A percentile compares a stretch with the other conserved stretches of the same genome.
These are phyloP conservation scores for Zootermopsis nevadensis DNA, from an alignment of 2,888 invertebrate species.

Conservation along the genomic window DNA sequence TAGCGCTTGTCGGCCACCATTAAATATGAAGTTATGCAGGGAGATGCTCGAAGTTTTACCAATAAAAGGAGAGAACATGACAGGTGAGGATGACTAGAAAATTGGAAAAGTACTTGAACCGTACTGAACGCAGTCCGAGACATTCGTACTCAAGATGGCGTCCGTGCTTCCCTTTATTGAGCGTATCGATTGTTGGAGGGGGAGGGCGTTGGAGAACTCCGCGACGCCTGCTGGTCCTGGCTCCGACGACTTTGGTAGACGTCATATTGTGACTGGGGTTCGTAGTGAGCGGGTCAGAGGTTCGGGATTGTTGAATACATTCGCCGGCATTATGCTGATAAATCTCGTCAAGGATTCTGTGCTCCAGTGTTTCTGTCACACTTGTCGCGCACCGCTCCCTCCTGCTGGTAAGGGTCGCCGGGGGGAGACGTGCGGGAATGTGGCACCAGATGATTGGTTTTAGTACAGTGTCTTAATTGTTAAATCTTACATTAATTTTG, in stretches of 20 bases:
- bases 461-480: neutral
- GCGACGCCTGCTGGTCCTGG: constrained; percentile 16
- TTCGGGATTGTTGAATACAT: constrained; percentile 4
- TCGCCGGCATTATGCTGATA: constrained; percentile 79
- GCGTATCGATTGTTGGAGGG: constrained; percentile 42
- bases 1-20: too few relatives aligned
- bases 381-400: constrained; percentile 86
- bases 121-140: neutral
- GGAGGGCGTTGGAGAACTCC: constrained; percentile 52
- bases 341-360: constrained; percentile 91
- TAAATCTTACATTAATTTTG: neutral
- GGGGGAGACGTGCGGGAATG: constrained; percentile 38
- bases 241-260: constrained; percentile 2
- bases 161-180: constrained; percentile 25
- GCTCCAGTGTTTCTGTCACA: constrained; percentile 94
- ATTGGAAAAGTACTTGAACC: neutral
- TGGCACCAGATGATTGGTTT: neutral
- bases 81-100: neutral
- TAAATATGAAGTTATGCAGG: too few relatives aligned
- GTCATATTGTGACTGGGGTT: constrained; percentile 13
- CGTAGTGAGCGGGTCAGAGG: neutral
- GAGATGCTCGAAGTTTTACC: too few relatives aligned
- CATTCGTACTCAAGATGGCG: constrained; percentile 40
- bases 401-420: constrained; percentile 73
- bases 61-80: neutral